Evolutionary conservation across 1,140 invertebrate genomes (phyloP).

Genomic region (Conopomorpha cramerella): DNA sequence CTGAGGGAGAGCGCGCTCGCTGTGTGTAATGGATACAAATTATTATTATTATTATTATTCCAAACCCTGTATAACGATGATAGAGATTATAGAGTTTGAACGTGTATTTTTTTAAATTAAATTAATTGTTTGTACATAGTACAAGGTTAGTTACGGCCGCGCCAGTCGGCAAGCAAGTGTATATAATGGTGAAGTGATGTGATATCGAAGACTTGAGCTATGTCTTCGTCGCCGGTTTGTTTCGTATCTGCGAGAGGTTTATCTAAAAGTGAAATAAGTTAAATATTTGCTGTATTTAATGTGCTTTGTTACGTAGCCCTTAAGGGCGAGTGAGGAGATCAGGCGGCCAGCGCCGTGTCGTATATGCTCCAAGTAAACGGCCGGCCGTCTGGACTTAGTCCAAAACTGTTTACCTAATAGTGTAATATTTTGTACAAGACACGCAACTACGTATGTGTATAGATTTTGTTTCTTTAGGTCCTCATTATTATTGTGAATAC

Average conservation of each 20-base stretch:
- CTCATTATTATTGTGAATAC: slow-evolving; percentile 53
- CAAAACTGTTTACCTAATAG: slow-evolving; percentile 22
- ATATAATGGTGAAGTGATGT: slow-evolving; percentile 34
- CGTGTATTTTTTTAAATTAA: slow-evolving; percentile 53
- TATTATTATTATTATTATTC: slow-evolving; percentile 54
- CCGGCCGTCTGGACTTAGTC: slow-evolving; percentile 19
- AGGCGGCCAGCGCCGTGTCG: too few species aligned
- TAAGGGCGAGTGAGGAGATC: too few species aligned
- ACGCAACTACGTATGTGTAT: slow-evolving; percentile 39
- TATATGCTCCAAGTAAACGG: too few species aligned
- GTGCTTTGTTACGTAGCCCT: too few species aligned
- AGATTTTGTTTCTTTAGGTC: slow-evolving; percentile 39
- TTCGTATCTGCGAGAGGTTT: background rate
- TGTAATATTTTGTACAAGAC: slow-evolving; percentile 49
- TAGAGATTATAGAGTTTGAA: slow-evolving; percentile 50
- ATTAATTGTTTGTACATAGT: slow-evolving; percentile 60
- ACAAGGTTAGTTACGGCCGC: too few species aligned
- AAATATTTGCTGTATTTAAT: slow-evolving; percentile 47
- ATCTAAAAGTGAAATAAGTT: slow-evolving; percentile 20
- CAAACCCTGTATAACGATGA: slow-evolving; percentile 43
- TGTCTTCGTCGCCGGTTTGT: too few species aligned
- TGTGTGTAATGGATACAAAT: too few species aligned
- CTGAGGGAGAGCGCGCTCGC: too few species aligned
- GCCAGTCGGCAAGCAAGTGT: slow-evolving; percentile 38
- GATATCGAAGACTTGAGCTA: too few species aligned